These are phyloP conservation scores for Morelia viridis DNA, from an alignment of 2,797 vertebrate genomes.

Conservation along the genomic window DNA sequence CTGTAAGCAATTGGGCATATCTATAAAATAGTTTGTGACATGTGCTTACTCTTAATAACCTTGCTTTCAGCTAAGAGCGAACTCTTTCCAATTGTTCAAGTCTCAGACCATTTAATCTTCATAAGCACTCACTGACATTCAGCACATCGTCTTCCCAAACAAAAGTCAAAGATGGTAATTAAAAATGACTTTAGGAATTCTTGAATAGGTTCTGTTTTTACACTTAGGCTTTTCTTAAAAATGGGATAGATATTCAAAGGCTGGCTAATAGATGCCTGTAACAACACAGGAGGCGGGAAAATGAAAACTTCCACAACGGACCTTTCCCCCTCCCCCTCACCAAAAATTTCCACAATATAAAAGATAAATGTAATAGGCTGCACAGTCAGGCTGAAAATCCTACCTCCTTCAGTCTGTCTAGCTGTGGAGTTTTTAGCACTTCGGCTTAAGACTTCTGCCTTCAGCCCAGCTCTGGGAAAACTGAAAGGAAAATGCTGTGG, in stretches of 20 bases:
- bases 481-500: not conserved
- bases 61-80: conserved; percentile 19
- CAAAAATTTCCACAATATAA: not conserved
- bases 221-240: not conserved
- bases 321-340: not conserved
- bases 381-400: not conserved
- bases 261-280: not conserved
- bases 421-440: too few species aligned
- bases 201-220: conserved; percentile 21
- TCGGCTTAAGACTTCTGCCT: not conserved
- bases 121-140: not conserved
- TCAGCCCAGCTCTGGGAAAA: not conserved
- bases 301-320: not conserved
- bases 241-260: conserved; percentile 15
- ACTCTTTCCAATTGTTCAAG: conserved; percentile 5
- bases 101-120: conserved; percentile 26
- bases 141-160: conserved; percentile 5
- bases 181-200: conserved; percentile 9
- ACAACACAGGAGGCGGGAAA: not conserved
- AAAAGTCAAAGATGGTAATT: conserved; percentile 37
- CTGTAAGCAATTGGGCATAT: conserved; percentile 28
- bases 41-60: conserved; percentile 36
- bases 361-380: not conserved
- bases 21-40: conserved; percentile 12
- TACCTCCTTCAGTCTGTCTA: not conserved